These are phyloP conservation scores for Drosophila lacertosa DNA, from an alignment of 1,140 invertebrate species.

Conservation along the genomic window DNA sequence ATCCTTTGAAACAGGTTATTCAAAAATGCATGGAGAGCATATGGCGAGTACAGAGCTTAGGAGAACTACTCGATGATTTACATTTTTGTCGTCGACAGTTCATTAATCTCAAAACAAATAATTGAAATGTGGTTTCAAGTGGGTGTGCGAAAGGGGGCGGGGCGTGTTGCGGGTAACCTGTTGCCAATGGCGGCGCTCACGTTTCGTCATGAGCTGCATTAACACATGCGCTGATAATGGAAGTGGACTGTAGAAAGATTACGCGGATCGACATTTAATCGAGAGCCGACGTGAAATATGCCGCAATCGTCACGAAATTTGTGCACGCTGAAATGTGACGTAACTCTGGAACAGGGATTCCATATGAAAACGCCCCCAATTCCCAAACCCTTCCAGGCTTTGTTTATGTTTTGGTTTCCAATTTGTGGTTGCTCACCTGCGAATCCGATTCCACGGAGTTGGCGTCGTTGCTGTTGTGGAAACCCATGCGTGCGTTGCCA, in stretches of 20 bases:
- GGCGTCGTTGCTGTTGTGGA: slow-evolving; percentile 67
- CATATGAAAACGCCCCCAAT: neutral
- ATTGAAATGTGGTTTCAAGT: slow-evolving; percentile 18
- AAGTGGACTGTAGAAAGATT: slow-evolving; percentile 5
- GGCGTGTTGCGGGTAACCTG: too few relatives aligned
- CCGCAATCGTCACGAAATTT: slow-evolving; percentile 13
- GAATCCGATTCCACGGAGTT: slow-evolving; percentile 81
- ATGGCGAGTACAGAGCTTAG: too few relatives aligned
- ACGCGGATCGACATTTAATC: neutral
- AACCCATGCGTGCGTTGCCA: slow-evolving; percentile 70
- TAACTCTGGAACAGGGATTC: neutral
- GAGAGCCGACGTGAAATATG: slow-evolving; percentile 9
- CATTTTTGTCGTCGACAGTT: neutral
- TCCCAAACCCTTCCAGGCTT: too few relatives aligned
- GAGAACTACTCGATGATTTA: too few relatives aligned
- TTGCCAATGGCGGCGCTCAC: neutral
- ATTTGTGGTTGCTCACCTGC: slow-evolving; percentile 51
- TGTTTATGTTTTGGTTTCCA: too few relatives aligned
- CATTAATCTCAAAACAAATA: slow-evolving; percentile 14
- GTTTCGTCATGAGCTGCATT: slow-evolving; percentile 53
- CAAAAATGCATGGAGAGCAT: too few relatives aligned
- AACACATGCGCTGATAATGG: slow-evolving; percentile 19
- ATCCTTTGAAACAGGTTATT: too few relatives aligned
- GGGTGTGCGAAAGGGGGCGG: neutral
- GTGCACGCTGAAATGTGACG: slow-evolving; percentile 3